phyloP scores from a whole-genome alignment of 2,797 vertebrate species.

The Mallotus villosus region DNA sequence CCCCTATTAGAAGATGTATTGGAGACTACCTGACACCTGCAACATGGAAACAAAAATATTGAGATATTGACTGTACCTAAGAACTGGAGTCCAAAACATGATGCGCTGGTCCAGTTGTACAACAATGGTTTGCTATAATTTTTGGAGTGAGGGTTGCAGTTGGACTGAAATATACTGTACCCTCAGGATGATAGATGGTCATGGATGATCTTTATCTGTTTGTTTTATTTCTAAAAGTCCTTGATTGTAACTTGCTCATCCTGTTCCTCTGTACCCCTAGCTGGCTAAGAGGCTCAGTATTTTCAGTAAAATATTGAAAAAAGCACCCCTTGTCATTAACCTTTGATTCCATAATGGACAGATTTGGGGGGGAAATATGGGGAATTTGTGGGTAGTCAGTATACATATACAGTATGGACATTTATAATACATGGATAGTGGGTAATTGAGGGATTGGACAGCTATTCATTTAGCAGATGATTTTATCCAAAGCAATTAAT shows the following conservation, averaged over 20 bases:
- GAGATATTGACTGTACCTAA: conserved; percentile 32
- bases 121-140: conserved; percentile 58
- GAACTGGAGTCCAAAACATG: conserved; percentile 58
- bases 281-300: conserved; percentile 59
- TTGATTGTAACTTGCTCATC: conserved; percentile 67
- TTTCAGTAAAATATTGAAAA: conserved; percentile 70
- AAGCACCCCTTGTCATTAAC: conserved; percentile 18
- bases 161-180: conserved; percentile 24
- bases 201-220: conserved; percentile 41
- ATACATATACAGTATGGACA: no score
- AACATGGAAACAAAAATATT: conserved; percentile 18
- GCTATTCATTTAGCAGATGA: no score
- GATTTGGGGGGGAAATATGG: neutral
- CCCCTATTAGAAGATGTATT: neutral
- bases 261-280: conserved; percentile 58
- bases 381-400: no score
- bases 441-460: no score
- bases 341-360: neutral
- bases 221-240: conserved; percentile 62
- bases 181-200: conserved; percentile 29
- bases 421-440: no score
- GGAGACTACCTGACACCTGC: neutral
- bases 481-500: no score
- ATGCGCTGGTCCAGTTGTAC: conserved; percentile 67
- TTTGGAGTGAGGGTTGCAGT: conserved; percentile 44